phyloP scores from a whole-genome alignment of 2,888 invertebrate species.

The Chironomus riparius region DNA sequence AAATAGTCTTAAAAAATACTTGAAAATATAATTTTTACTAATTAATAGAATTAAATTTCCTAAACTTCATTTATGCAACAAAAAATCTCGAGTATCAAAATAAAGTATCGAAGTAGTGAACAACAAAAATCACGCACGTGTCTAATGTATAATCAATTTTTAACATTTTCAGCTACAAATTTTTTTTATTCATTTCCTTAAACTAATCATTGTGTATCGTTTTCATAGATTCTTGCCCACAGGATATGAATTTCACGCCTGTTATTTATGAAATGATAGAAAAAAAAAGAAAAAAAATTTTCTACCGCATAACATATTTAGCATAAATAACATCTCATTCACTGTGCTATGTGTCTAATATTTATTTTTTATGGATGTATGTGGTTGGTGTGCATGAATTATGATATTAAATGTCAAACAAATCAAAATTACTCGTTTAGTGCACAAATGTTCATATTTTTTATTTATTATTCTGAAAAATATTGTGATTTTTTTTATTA shows the following conservation, averaged over 20 bases:
- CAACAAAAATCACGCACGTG: no score
- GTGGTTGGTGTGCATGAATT: not conserved
- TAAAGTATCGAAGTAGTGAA: no score
- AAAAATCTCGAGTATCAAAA: no score
- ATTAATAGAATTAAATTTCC: no score
- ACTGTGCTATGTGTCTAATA: no score
- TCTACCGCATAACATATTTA: slow-evolving; percentile 1
- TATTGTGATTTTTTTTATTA: not conserved
- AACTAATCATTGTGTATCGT: no score
- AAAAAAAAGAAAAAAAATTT: not conserved
- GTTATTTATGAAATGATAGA: not conserved
- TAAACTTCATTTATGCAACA: no score
- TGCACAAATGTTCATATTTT: slow-evolving; percentile 3
- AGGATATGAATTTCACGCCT: slow-evolving; percentile 1
- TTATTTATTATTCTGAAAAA: not conserved
- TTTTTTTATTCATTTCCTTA: no score
- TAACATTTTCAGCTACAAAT: no score
- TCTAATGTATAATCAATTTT: no score
- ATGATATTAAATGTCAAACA: not conserved
- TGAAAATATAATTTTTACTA: no score
- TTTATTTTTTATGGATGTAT: not conserved
- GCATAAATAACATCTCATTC: not conserved
- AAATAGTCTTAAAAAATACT: no score
- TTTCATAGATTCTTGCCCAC: not conserved
- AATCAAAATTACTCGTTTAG: not conserved